phyloP scores from a whole-genome alignment of 2,888 invertebrate species.

The Sicus ferrugineus region DNA sequence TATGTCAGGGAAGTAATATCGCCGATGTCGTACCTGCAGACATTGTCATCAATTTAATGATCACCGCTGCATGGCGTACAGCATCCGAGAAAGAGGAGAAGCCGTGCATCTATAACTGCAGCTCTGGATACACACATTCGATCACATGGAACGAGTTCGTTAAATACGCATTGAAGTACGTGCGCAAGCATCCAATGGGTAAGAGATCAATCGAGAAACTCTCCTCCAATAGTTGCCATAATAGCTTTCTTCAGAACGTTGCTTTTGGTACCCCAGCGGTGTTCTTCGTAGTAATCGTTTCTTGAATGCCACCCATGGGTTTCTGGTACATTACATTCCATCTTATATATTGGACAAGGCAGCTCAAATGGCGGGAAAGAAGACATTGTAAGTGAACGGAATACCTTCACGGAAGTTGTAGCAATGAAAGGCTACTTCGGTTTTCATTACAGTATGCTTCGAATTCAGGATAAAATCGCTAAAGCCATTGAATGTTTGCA shows the following conservation, averaged over 20 bases:
- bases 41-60: conserved; percentile 92
- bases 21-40: conserved; percentile 91
- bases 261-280: conserved; percentile 88
- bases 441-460: conserved; percentile 75
- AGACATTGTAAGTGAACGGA: conserved; percentile 77
- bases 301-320: conserved; percentile 77
- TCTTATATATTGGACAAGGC: conserved; percentile 85
- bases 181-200: conserved; percentile 87
- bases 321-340: conserved; percentile 87
- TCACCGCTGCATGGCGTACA: conserved; percentile 90
- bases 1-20: conserved; percentile 79
- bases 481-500: conserved; percentile 88
- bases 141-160: conserved; percentile 94
- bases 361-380: conserved; percentile 79
- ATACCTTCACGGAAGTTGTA: too few species aligned
- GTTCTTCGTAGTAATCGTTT: conserved; percentile 78
- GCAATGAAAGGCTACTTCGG: conserved; percentile 74
- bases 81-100: conserved; percentile 72
- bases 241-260: conserved; percentile 65
- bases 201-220: conserved; percentile 57
- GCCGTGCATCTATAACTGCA: conserved; percentile 92
- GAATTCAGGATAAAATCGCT: conserved; percentile 83
- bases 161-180: conserved; percentile 80
- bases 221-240: not conserved
- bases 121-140: conserved; percentile 92